Base-by-base conservation (phyloP, 2,797 vertebrate genomes). In the Decapterus maruadsi region DNA sequence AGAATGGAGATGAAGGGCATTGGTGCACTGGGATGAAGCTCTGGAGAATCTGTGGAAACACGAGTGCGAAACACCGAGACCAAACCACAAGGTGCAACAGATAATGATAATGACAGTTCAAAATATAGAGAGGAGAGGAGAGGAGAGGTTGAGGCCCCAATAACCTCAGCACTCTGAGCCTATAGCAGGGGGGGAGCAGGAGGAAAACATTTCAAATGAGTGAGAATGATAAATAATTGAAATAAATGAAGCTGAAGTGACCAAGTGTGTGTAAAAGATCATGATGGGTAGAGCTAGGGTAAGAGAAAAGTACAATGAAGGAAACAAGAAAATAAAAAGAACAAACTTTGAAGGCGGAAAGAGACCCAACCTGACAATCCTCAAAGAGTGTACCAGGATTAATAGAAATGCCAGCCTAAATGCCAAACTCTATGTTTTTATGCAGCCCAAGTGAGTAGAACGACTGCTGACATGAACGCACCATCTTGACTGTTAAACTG, bases 401-500 rank as follows among this genome's bases (percentile, higher is more conserved):
- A 66, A 68, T 50, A 26, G 34, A 63, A 67, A 58, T 2, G 19
- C 8, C 54, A 10, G 8, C 20, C 58, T 66, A 43, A 72, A 72
- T 72, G 51, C 42, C 46, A 70, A 34, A 78, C 0, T 8, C 29
- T 17, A 29, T n/a, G 9, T 50, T 73, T 65, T 61, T 68, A 68
- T 65, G 42, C 8, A 61, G 51, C 20, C 72, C 9, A 84, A 72
- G 48, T 59, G 34, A 71, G 56, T 11, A 68, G 31, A 78, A 73
- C 50, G 38, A 57, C 46, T 83, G 12, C 4, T 43, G 38, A 71
- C 68, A 55, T 72, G 14, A 67, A 66, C 8, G n/a, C 16, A 73
- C 6, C 53, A 75, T 64, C 19, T 77, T 76, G 43, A 79, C 14
- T 71, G 45, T 68, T 29, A 68, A 75, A 62, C 68, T 68, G 66